Evolutionary conservation across 2,888 invertebrate genomes (phyloP).

Genomic region (Hyalella azteca): DNA sequence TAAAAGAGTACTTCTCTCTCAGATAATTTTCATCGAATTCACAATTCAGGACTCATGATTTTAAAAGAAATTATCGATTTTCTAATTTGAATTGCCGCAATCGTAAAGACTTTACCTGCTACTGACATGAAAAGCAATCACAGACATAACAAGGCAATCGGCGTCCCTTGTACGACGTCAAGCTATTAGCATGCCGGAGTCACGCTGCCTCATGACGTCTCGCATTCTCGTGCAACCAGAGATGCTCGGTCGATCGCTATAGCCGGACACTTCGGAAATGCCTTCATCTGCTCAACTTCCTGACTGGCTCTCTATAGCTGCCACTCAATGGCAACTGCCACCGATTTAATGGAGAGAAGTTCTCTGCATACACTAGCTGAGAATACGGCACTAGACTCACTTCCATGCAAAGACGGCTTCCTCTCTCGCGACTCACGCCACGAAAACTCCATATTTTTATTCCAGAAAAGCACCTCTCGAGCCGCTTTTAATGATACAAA

Average conservation of each 20-base stretch:
- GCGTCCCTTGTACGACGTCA: too few species aligned
- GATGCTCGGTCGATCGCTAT: neutral
- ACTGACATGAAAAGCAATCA: too few species aligned
- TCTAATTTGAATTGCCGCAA: too few species aligned
- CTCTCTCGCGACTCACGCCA: neutral
- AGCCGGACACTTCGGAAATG: constrained; percentile 31
- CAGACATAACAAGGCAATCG: too few species aligned
- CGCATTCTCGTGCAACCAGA: neutral
- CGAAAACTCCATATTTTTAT: too few species aligned
- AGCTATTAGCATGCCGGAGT: neutral
- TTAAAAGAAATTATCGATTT: too few species aligned
- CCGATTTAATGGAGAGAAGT: constrained; percentile 34
- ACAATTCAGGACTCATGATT: too few species aligned
- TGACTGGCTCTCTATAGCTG: constrained; percentile 34
- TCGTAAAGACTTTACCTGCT: too few species aligned
- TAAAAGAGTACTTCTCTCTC: too few species aligned
- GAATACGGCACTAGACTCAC: neutral
- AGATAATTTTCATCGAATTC: too few species aligned
- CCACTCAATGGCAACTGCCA: constrained; percentile 37
- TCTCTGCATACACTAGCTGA: constrained; percentile 35
- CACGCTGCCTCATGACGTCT: neutral
- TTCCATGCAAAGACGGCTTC: constrained; percentile 1
- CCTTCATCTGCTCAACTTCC: constrained; percentile 37
- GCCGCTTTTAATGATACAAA: too few species aligned
- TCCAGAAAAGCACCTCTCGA: too few species aligned